Percentiles rank a stretch among this genome's conserved stretches.
phyloP scores from a whole-genome alignment of 2,113 vertebrate species.

The Callipepla squamata region DNA sequence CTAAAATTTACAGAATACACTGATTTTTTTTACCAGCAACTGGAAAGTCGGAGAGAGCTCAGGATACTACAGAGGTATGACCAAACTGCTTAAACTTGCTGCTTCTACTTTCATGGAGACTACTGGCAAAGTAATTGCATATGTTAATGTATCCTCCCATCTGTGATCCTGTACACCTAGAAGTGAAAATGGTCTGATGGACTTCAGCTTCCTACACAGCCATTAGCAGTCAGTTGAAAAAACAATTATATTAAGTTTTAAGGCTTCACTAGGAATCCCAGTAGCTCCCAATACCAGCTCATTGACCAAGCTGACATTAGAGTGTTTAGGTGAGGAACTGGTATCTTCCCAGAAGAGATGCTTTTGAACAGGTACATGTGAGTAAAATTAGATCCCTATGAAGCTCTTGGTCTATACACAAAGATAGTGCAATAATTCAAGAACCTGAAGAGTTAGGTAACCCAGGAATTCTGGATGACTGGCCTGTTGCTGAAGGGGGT shows the following conservation, averaged over 20 bases:
- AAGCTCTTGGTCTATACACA: background rate
- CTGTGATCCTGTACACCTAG: background rate
- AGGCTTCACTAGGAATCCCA: background rate
- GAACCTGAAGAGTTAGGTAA: background rate
- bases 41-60: background rate
- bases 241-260: background rate
- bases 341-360: background rate
- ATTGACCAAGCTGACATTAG: background rate
- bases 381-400: background rate
- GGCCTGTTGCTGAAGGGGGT: background rate
- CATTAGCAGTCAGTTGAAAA: background rate
- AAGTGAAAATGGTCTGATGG: background rate
- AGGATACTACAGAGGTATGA: background rate
- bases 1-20: background rate
- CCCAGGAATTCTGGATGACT: background rate
- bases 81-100: background rate
- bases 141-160: background rate
- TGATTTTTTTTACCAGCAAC: background rate
- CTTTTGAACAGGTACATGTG: background rate
- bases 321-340: background rate
- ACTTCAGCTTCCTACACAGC: background rate
- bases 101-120: background rate
- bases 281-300: background rate
- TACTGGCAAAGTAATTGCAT: background rate
- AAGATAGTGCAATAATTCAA: background rate